These are phyloP conservation scores for Hippocampus abdominalis DNA, from an alignment of 2,113 vertebrate genomes.

Conservation along the genomic window DNA sequence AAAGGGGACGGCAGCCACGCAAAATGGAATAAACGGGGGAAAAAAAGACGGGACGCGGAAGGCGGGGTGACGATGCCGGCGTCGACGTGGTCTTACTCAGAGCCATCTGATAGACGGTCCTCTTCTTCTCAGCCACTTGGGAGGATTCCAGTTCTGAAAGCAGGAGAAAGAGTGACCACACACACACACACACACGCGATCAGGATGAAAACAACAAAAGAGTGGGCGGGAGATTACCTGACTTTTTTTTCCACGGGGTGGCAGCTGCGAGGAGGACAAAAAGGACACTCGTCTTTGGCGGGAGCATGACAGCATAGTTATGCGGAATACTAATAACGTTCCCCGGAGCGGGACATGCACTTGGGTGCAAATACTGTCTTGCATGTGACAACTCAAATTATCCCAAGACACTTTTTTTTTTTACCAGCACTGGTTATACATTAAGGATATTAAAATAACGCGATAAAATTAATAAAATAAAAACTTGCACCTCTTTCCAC, in stretches of 20 bases:
- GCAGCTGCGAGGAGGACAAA: constrained; percentile 74
- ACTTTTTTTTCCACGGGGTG: constrained; percentile 91
- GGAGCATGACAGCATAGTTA: constrained; percentile 44
- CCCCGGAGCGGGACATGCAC: constrained; percentile 34
- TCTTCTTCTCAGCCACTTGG: constrained; percentile 87
- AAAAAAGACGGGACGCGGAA: constrained; percentile 23
- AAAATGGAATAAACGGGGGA: not conserved
- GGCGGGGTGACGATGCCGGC: constrained; percentile 17
- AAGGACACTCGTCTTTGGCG: constrained; percentile 68
- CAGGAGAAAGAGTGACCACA: constrained; percentile 11
- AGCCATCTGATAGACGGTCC: constrained; percentile 94
- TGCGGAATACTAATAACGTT: constrained; percentile 64
- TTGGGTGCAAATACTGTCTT: not conserved
- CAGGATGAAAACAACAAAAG: constrained; percentile 19
- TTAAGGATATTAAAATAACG: not conserved
- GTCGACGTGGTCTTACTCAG: constrained; percentile 77
- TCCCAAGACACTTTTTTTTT: not conserved
- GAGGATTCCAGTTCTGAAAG: constrained; percentile 82
- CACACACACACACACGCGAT: too few species aligned
- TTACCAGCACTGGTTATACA: not conserved
- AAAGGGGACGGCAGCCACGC: constrained; percentile 27
- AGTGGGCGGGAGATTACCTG: constrained; percentile 74
- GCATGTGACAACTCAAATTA: not conserved
- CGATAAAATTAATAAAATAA: not conserved
- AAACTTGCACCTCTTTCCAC: constrained; percentile 72